Evolutionary conservation across 1,140 invertebrate species (phyloP).

Genomic region (Bombyx mori): ASM3026992v2 NC_085126.1:8456501-8457000

Average conservation of each 20-base stretch:
- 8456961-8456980: conserved; percentile 29
- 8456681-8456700: conserved; percentile 40
- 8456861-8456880: conserved; percentile 3
- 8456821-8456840: conserved; percentile 58
- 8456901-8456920: conserved; percentile 32
- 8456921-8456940: conserved; percentile 31
- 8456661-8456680: conserved; percentile 57
- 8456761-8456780: conserved; percentile 42
- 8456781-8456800: conserved; percentile 47
- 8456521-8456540: conserved; percentile 59
- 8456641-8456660: conserved; percentile 27
- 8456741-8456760: conserved; percentile 6
- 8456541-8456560: conserved; percentile 51
- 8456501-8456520: conserved; percentile 41
- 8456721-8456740: conserved; percentile 49
- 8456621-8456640: conserved; percentile 37
- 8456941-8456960: conserved; percentile 31
- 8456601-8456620: conserved; percentile 44
- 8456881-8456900: conserved; percentile 30
- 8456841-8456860: conserved; percentile 34
- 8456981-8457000: conserved; percentile 24
- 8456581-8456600: conserved; percentile 51
- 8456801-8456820: conserved; percentile 47
- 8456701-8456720: conserved; percentile 46
- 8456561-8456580: conserved; percentile 51